Base-by-base conservation (phyloP, 2,888 invertebrate species). In the Pristionchus exspectatus region DNA sequence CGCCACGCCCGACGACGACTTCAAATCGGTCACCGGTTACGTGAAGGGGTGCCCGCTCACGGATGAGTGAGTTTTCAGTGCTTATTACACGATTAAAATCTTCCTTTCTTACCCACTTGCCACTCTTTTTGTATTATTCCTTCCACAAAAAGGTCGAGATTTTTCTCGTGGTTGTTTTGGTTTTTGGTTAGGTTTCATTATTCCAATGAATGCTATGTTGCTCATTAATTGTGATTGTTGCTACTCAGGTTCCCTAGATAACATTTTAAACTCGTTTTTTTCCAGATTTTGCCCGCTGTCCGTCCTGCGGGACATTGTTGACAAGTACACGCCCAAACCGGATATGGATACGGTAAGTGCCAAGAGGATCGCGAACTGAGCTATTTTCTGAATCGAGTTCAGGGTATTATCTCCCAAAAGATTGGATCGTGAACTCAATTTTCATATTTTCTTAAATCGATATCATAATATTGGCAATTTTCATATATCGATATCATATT, bases 321-420 rank as follows among this genome's bases (percentile, higher is more conserved):
- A 85, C 21, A 33, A 30, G 12, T 85, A 85, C 84, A 33, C 21
- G 38, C 84, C 84, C 2, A 59, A 85, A 10, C 84, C 84, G 2
- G 84, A 85, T 85, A 85, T 85, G 84, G 84, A 44, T 24, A 85
- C 84, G 59, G 84, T 85, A 33, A 27, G 81, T 27, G 4, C 18
- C 18, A 56, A 21, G 1, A 0, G 16, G 16, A 56, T 56, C 56
- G 21, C 1, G 4, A 56, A 56, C 56, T 50, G 44, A 50, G 44
- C 44, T 3, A 9, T 50, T 50, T 50, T 9, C 44, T 10, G 9
- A 44, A 44, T 44, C 44, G 44, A 50, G 44, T 7, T 12, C 44
- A 50, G 5, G 9, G 44, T 50, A 38, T 50, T 50, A 9, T 0
- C 44, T 50, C 10, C 44, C 44, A 50, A n/a, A n/a, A n/a, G n/a